Evolutionary conservation across 2,797 vertebrate genomes (phyloP).

Genomic region (Telmatherina bonti): DNA sequence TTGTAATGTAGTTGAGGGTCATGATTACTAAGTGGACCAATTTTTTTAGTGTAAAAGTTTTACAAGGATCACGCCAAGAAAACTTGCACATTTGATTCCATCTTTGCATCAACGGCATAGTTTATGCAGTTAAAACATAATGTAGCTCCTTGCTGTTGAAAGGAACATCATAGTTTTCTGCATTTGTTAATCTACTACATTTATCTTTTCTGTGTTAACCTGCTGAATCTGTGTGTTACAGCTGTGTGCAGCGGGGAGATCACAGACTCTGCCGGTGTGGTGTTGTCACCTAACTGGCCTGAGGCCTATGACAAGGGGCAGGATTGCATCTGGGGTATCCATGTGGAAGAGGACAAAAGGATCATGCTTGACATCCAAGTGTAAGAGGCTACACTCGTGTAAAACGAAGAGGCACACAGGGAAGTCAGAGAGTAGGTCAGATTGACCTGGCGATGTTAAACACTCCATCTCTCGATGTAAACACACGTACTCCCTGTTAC

Average conservation of each 20-base stretch:
- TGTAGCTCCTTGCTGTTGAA: background rate
- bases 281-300: constrained; percentile 98
- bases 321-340: constrained; percentile 99
- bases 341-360: constrained; percentile 97
- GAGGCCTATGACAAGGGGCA: constrained; percentile 97
- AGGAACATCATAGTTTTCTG: background rate
- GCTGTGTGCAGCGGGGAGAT: constrained; percentile 97
- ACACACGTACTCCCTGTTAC: constrained; percentile 9
- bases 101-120: constrained; percentile 20
- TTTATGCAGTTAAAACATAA: constrained; percentile 8
- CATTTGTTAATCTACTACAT: background rate
- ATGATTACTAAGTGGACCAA: constrained; percentile 58
- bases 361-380: constrained; percentile 94
- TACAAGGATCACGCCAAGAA: constrained; percentile 49
- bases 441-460: constrained; percentile 46
- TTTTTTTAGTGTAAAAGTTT: constrained; percentile 53
- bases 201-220: constrained; percentile 29
- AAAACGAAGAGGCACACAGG: constrained; percentile 36
- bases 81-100: constrained; percentile 42
- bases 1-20: constrained; percentile 59
- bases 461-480: constrained; percentile 33
- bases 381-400: constrained; percentile 84
- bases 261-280: constrained; percentile 92
- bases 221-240: constrained; percentile 72
- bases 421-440: constrained; percentile 45